phyloP scores from a whole-genome alignment of 2,888 invertebrate species.

The Anorthoa munda region DNA sequence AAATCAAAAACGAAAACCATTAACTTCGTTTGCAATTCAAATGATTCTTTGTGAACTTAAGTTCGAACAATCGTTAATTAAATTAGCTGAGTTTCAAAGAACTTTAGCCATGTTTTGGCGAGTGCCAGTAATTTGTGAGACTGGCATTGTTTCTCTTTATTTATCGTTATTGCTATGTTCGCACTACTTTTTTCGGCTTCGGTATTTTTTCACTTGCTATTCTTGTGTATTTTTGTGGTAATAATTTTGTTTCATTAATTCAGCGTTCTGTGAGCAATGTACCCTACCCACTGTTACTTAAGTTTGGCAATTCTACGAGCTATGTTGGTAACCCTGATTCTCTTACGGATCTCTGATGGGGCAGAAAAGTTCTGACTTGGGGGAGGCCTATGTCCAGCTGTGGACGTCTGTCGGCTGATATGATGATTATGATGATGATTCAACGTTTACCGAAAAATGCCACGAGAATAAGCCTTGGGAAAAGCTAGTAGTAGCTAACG shows the following conservation, averaged over 20 bases:
- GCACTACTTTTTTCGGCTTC: neutral
- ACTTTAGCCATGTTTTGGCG: conserved; percentile 56
- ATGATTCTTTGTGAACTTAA: conserved; percentile 67
- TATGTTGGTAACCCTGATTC: too few relatives aligned
- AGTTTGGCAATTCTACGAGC: too few relatives aligned
- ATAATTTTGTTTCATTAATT: conserved; percentile 6
- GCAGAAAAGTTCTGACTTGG: too few relatives aligned
- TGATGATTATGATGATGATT: neutral
- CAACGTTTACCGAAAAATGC: neutral
- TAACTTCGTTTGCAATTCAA: conserved; percentile 78
- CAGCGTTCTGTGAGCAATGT: too few relatives aligned
- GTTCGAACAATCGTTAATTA: conserved; percentile 72
- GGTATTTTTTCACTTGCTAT: neutral
- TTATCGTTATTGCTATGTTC: conserved; percentile 39
- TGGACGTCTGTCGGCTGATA: too few relatives aligned
- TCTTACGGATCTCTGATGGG: too few relatives aligned
- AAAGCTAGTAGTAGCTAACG: neutral
- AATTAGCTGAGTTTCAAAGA: conserved; percentile 67
- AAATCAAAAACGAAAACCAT: conserved; percentile 73
- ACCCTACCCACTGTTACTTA: too few relatives aligned
- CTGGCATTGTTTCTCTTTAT: conserved; percentile 41
- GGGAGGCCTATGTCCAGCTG: too few relatives aligned
- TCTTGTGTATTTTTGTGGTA: conserved; percentile 9
- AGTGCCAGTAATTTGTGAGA: conserved; percentile 55
- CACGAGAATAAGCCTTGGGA: too few relatives aligned